phyloP scores from a whole-genome alignment of 2,113 vertebrate genomes.

The Hemiprocne comata region DNA sequence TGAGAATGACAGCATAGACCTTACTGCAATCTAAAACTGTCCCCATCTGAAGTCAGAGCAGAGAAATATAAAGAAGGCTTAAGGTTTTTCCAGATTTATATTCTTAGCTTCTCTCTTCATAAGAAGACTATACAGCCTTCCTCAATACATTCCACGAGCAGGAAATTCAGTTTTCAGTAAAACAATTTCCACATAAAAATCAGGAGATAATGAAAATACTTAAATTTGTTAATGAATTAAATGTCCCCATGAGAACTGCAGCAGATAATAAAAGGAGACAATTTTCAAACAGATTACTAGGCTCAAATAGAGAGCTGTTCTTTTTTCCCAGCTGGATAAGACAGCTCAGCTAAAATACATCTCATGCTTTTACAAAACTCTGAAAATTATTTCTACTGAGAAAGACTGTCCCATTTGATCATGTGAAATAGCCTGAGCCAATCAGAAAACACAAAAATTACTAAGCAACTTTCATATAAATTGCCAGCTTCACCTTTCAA shows the following conservation, averaged over 20 bases:
- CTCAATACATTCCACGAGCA: background rate
- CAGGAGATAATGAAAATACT: background rate
- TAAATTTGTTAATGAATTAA: background rate
- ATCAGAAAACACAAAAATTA: background rate
- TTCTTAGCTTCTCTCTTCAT: background rate
- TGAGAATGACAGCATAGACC: background rate
- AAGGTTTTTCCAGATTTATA: background rate
- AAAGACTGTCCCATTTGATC: background rate
- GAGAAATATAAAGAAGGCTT: background rate
- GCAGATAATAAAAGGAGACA: background rate
- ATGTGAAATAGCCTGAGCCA: background rate
- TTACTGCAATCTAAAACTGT: background rate
- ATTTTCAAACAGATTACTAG: background rate
- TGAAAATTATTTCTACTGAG: background rate
- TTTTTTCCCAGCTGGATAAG: background rate
- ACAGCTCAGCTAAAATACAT: background rate
- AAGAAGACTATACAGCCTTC: background rate
- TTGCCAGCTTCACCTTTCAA: background rate
- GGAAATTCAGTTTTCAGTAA: background rate
- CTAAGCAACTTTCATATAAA: background rate
- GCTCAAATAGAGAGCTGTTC: background rate
- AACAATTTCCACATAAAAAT: constrained; percentile 5
- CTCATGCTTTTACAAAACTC: background rate
- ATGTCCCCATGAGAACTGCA: background rate
- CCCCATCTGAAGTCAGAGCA: background rate